Evolutionary conservation across 2,888 invertebrate genomes (phyloP), one percentile per base, ranked within the genome.

Genomic region (Eristalinus sepulchralis): DNA sequence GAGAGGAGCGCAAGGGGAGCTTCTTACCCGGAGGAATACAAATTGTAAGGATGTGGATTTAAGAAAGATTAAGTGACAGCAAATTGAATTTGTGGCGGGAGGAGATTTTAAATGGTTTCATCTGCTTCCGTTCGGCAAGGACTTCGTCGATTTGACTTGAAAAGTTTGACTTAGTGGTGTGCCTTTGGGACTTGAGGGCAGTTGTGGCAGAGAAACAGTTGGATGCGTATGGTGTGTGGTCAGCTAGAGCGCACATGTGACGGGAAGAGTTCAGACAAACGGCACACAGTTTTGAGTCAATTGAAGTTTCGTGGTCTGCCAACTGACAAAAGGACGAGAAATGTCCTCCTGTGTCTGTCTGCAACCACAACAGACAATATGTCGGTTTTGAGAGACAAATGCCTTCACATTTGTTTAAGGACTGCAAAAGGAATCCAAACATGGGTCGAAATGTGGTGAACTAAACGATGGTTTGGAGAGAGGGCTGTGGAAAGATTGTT

Each of bases 61-160:
- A 63, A 57, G 63, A 57, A 59, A 63, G 80, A 81, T 81, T 68
- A 81, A 81, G 57, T 62, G 68, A 68, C 80, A 81, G 57, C 62
- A 63, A 81, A 81, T 81, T 75, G 63, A 81, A 75, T 81, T 68
- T 75, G 75, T 39, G 73, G 47, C 8, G 67, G 53, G 66, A 13
- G 60, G 75, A 17, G 62, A 55, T 63, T 75, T 59, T 24, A 63
- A 67, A 68, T 75, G 47, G 68, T 39, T 81, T 39, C 68, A n/a
- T 68, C 68, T 57, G 73, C 67, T 73, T 55, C 36, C 53, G 60
- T 66, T 73, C 5, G 27, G 73, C n/a, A 22, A 55, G 24, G 55
- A 34, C 63, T n/a, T 55, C 34, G 22, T 55, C 34, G 53, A 63
- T 67, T 67, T 62, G 33, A 20, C 39, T 63, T 36, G n/a, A 20